phyloP scores from a whole-genome alignment of 2,797 vertebrate species.

The Propithecus perrieri region DNA sequence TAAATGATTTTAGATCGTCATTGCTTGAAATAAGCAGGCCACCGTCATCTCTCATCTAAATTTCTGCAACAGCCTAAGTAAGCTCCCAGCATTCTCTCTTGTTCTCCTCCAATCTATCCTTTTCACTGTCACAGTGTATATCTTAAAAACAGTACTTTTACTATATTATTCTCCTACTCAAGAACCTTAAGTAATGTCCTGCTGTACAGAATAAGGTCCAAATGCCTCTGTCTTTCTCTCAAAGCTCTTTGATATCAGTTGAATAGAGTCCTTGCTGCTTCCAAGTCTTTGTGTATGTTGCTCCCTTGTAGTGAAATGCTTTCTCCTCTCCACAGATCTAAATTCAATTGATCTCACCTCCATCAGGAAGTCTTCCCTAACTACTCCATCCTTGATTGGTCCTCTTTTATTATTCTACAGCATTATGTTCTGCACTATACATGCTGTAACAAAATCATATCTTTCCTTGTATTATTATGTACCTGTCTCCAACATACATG shows the following conservation, averaged over 20 bases:
- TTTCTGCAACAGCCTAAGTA: conserved; percentile 12
- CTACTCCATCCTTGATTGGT: not conserved
- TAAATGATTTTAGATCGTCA: conserved; percentile 20
- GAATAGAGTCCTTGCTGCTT: not conserved
- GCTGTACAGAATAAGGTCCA: not conserved
- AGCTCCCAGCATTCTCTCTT: not conserved
- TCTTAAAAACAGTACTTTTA: conserved; percentile 10
- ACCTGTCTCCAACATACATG: not conserved
- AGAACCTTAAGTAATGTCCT: conserved; percentile 24
- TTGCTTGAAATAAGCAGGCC: conserved; percentile 19
- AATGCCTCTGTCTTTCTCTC: conserved; percentile 25
- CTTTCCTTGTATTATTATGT: not conserved
- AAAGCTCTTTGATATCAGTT: conserved; percentile 21
- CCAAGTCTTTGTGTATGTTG: not conserved
- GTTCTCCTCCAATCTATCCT: not conserved
- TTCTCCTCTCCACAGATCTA: not conserved
- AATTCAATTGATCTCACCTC: not conserved
- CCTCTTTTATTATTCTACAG: not conserved
- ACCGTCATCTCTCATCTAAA: not conserved
- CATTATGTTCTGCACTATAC: not conserved
- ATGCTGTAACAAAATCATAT: not conserved
- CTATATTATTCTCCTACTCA: not conserved
- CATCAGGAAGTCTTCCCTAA: not conserved
- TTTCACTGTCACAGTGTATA: not conserved
- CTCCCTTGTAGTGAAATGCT: not conserved